A percentile compares a stretch with the other conserved stretches of the same genome.
Evolutionary conservation across 2,888 invertebrate genomes (phyloP).

Genomic region (Pyralis farinalis): DNA sequence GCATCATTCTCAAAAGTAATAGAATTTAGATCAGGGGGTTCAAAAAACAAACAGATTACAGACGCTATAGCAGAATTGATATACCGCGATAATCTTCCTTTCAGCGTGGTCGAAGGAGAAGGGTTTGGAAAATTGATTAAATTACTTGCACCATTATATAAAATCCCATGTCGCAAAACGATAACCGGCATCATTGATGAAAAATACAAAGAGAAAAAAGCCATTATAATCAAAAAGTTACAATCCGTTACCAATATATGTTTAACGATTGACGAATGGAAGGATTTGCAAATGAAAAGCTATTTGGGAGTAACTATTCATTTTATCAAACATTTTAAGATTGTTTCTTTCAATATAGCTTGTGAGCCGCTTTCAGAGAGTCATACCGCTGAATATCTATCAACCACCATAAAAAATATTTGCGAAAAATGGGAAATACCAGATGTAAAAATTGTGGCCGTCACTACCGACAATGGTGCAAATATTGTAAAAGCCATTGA

Average conservation of each 20-base stretch:
- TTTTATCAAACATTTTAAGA: too few species aligned
- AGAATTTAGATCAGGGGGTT: conserved; percentile 17
- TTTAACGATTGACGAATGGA: too few species aligned
- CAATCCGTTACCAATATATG: too few species aligned
- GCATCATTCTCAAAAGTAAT: conserved; percentile 20
- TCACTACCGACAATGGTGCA: conserved; percentile 13
- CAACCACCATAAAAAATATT: too few species aligned
- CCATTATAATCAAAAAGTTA: too few species aligned
- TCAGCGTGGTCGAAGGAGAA: conserved; percentile 18
- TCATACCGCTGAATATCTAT: too few species aligned
- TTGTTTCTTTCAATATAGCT: too few species aligned
- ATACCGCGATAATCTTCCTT: conserved; percentile 21
- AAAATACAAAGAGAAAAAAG: too few species aligned
- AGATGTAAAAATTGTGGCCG: conserved; percentile 19
- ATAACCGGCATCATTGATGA: too few species aligned
- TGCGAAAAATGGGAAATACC: conserved; percentile 20
- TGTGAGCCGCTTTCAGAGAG: too few species aligned
- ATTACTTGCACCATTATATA: conserved; percentile 18
- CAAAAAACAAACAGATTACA: conserved; percentile 19
- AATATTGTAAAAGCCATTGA: conserved; percentile 23
- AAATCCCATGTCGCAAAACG: conserved; percentile 25
- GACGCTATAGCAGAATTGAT: conserved; percentile 20
- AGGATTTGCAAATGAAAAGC: too few species aligned
- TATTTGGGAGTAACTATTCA: too few species aligned
- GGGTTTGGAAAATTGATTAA: conserved; percentile 20